Conservation (phyloP, 2,113 vertebrate genomes). For the Oxyruncus cristatus region DNA sequence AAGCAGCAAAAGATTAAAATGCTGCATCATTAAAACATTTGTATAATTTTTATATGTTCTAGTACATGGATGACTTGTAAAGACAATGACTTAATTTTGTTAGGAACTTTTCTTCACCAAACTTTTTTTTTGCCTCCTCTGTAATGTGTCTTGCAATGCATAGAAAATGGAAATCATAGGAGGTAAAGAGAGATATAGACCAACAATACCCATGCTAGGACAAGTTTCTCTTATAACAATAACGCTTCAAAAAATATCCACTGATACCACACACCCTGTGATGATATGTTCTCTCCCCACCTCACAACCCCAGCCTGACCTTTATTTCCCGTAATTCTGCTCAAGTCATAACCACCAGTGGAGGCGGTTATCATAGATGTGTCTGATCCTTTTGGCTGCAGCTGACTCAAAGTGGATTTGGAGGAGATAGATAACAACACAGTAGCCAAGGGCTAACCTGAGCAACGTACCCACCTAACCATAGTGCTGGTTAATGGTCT, state of each 20-base stretch:
- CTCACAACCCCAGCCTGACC: not conserved
- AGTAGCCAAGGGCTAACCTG: not conserved
- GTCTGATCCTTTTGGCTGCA: not conserved
- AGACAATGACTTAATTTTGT: not conserved
- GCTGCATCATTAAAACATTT: not conserved
- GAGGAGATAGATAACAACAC: not conserved
- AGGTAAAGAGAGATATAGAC: not conserved
- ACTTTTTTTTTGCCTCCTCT: not conserved
- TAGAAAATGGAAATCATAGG: not conserved
- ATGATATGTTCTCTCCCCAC: not conserved
- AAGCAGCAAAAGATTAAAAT: not conserved
- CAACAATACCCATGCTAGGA: not conserved
- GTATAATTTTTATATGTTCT: not conserved
- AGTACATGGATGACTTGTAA: not conserved
- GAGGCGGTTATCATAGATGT: no score
- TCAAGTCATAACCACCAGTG: not conserved
- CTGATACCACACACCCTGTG: not conserved
- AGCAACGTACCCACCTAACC: accelerated
- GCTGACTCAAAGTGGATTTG: not conserved
- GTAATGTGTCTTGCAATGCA: not conserved
- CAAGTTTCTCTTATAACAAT: not conserved
- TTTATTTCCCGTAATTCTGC: not conserved
- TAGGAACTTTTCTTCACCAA: not conserved
- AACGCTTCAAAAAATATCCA: not conserved
- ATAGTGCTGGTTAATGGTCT: not conserved